Base-by-base conservation (phyloP, 2,888 invertebrate genomes). In the Hyalella azteca region DNA sequence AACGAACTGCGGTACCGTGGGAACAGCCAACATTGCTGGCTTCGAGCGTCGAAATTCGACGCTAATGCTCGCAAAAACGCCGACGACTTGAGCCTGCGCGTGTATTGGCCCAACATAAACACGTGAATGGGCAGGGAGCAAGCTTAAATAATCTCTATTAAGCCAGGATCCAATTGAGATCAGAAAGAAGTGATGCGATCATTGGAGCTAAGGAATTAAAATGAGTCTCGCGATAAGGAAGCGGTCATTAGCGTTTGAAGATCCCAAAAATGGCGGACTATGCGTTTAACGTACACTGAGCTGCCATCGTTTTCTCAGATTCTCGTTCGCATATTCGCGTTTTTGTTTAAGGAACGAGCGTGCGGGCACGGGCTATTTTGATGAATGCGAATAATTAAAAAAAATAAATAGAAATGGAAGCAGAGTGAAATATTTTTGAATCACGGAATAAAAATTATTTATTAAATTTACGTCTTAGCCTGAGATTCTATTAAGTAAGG, bases 1-100 rank as follows among this genome's bases (percentile, higher is more conserved):
- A 66, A 66, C 66, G 66, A n/a, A n/a, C 32, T n/a, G n/a, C 36
- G 66, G 36, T 29, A 66, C 66, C 66, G 66, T 66, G 66, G 66
- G 66, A 66, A 66, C 66, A 39, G 32, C 66, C 66, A 66, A 66
- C 66, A 66, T 3, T 36, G 66, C 32, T 11, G n/a, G 19, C 36
- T 19, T 66, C 66, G 32, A 66, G 36, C 36, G 66, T 36, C 32
- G 36, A 22, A 32, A 66, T 36, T 66, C 36, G 66, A 15, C 39
- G 66, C 66, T 36, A 36, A 36, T n/a, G 19, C 36, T 36, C 39
- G 66, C 22, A 66, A 66, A 59, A 36, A 66, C 22, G 66, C 36
- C 32, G 36, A 66, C 66, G 36, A 66, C 15, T 66, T 36, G 66
- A 36, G 36, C 32, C 66, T 36, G 36, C 32, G 36, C 66, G 36